phyloP scores from a whole-genome alignment of 2,113 vertebrate species.

The Myanophis thanlyinensis region DNA sequence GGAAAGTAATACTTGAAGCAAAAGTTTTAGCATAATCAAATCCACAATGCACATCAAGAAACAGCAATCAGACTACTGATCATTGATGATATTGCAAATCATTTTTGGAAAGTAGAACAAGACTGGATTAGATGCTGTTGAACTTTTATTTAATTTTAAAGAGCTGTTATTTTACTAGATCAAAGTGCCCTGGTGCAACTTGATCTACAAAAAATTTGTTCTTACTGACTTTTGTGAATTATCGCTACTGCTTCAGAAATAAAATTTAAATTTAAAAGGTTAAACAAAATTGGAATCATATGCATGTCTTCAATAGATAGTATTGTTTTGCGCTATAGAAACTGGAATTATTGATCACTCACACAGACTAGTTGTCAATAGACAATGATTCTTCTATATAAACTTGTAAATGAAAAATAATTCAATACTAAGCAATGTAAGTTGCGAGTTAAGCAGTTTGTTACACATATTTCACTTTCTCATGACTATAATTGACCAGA shows the following conservation, averaged over 20 bases:
- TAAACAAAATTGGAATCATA: background rate
- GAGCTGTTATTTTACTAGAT: background rate
- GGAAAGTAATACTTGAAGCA: background rate
- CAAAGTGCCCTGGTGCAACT: background rate
- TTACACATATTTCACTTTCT: background rate
- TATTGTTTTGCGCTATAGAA: background rate
- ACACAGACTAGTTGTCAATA: background rate
- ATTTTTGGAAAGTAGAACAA: background rate
- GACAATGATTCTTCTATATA: background rate
- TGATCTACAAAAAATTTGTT: background rate
- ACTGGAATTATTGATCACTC: background rate
- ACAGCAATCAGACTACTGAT: background rate
- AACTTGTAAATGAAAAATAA: background rate
- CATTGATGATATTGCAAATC: background rate
- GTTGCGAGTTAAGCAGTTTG: background rate
- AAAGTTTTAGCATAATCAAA: background rate
- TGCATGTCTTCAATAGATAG: background rate
- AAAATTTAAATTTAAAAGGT: background rate
- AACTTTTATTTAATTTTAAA: too few species aligned
- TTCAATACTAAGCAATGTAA: background rate
- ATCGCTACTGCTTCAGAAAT: background rate
- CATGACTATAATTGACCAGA: background rate
- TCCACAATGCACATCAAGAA: background rate
- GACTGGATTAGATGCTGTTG: background rate
- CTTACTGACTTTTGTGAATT: background rate